Base-by-base conservation (phyloP, 1,140 invertebrate genomes). In the Drosophila suzukii region DNA sequence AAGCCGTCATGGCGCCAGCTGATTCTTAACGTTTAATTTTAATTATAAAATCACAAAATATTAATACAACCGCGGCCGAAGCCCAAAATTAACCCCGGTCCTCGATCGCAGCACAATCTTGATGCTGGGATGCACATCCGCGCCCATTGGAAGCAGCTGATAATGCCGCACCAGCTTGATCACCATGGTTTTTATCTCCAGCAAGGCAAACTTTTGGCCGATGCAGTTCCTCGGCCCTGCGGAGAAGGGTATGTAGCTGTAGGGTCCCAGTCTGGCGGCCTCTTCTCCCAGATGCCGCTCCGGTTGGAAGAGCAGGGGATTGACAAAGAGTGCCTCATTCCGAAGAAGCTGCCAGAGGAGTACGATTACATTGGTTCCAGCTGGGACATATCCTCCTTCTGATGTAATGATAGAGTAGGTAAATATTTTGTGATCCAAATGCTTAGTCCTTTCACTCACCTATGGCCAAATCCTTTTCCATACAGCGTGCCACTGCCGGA, bases 151-250 rank as follows among this genome's bases (percentile, higher is more conserved):
- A 0, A 90, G 47, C 13, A 93, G 38, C 74, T 92, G 86, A 53
- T 55, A 93, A 20, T 91, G 78, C 27, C 92, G 76, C n/a, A 93
- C 59, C 5, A 93, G 20, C 62, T 92, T 91, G 20, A 90, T 92
- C 10, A 93, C 75, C 6, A 91, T 79, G 38, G 82, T 93, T 92
- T 97, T 97, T 84, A 96, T 93, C 92, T 97, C 96, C 78, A 96
- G 90, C 88, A 96, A 92, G 0, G 96, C 97, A 92, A 97, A 97
- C 88, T 95, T 96, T 91, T 97, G 96, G 67, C 96, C 96, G 93
- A 90, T 90, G 81, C 95, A 96, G 80, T 96, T 95, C 78, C 94
- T 93, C 15, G 92, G 93, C 12, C 95, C 95, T 41, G 94, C 95
- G 30, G 94, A 94, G 84, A 96, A 96, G 49, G 95, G 95, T 51